Evolutionary conservation across 2,113 vertebrate genomes (phyloP), one percentile per base, ranked within the genome.

Genomic region (Bothrops jararaca): DNA sequence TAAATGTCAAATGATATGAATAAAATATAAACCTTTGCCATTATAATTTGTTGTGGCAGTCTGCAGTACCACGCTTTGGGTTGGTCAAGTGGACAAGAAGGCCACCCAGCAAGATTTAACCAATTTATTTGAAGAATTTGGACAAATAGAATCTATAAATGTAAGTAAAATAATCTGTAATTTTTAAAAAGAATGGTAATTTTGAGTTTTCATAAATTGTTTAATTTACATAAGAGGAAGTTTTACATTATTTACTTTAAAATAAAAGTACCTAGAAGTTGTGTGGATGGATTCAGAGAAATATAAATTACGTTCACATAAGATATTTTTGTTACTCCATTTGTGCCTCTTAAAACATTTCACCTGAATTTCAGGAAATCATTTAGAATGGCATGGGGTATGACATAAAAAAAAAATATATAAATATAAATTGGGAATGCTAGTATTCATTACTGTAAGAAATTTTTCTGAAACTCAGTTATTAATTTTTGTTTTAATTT

Each of bases 141-240:
- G 99, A 74, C 99, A 99, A 95, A 99, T 99, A 92, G 99, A 99
- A 96, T 99, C 99, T n/a, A 99, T 99, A 94, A 99, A 99, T 96
- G 99, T 99, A 96, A 98, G 99, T 97, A 93, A 86, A 54, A 12
- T 0, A 39, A 23, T 13, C 52, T 23, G 5, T 45, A 0, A 53
- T 50, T 90, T 91, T 58, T 20, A 91, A 91, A 85, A 85, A 90
- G 7, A 69, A 85, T 45, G 22, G 7, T 80, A 80, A 42, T 80
- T 80, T 42, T 39, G 18, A 39, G 74, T 9, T 80, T 80, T 42
- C 7, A 80, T 80, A 42, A 42, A 80, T 42, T 22, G 6, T 39
- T 39, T 42, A 80, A 9, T 80, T 42, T 80, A 22, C 34, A 42
- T 80, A 42, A 80, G n/a, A 39, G 69, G 69, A 80, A 80, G 6